Evolutionary conservation across 2,797 vertebrate species (phyloP).

Genomic region (Champsocephalus gunnari): DNA sequence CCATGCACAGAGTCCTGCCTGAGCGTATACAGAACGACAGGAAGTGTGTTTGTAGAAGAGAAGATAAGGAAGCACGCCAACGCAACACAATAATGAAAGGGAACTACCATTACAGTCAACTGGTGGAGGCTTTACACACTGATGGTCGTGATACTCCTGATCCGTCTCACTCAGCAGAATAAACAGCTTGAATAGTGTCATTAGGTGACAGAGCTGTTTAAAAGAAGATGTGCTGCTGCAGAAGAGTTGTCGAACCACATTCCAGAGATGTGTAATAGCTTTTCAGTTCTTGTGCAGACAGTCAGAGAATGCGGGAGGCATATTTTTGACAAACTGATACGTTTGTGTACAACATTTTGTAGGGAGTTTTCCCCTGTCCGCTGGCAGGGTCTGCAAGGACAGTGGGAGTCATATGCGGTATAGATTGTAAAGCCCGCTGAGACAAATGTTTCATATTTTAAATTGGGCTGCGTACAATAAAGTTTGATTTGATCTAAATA

Average conservation of each 20-base stretch:
- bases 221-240: not conserved
- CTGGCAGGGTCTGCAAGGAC: no score
- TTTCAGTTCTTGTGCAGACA: not conserved
- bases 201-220: not conserved
- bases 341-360: not conserved
- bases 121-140: not conserved
- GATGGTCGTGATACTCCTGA: not conserved
- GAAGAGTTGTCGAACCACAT: not conserved
- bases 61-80: not conserved
- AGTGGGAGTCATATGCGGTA: no score
- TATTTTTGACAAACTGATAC: not conserved
- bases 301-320: not conserved
- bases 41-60: conserved; percentile 21
- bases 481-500: no score
- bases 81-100: not conserved
- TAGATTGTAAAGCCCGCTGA: no score
- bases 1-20: not conserved
- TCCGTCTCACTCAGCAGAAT: not conserved
- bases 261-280: not conserved
- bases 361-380: no score
- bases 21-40: not conserved
- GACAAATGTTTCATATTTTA: no score
- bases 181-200: not conserved
- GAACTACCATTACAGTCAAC: not conserved
- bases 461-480: no score